phyloP scores from a whole-genome alignment of 2,888 invertebrate genomes.

The Drosophila aldrichi region DNA sequence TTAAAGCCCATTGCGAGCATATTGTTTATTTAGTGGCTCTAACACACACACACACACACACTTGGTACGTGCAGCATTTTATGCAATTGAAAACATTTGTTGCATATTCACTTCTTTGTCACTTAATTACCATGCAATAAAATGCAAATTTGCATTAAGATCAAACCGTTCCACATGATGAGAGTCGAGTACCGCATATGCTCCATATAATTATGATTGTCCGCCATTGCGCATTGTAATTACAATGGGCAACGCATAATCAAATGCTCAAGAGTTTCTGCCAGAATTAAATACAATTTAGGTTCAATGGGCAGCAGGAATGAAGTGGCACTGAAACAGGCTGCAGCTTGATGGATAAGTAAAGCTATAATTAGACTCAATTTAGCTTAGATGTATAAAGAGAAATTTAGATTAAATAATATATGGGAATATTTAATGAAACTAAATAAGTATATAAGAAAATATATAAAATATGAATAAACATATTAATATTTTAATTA shows the following conservation, averaged over 20 bases:
- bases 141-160: constrained; percentile 48
- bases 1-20: constrained; percentile 64
- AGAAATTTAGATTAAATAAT: too few relatives aligned
- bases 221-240: neutral
- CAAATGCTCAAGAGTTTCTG: constrained; percentile 4
- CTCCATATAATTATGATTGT: constrained; percentile 12
- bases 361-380: neutral
- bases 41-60: constrained; percentile 18
- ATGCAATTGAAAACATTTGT: constrained; percentile 55
- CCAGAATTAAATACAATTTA: neutral
- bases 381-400: too few relatives aligned
- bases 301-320: neutral
- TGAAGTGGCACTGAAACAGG: neutral
- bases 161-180: constrained; percentile 12
- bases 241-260: neutral
- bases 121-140: constrained; percentile 54
- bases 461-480: neutral
- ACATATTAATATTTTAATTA: too few relatives aligned
- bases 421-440: neutral
- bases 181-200: constrained; percentile 8
- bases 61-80: constrained; percentile 39
- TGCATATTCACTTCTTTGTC: constrained; percentile 58
- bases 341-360: too few relatives aligned
- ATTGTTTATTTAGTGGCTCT: constrained; percentile 59
- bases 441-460: neutral